Percentiles rank a stretch among this genome's conserved stretches.
phyloP scores from a whole-genome alignment of 2,797 vertebrate genomes.

The Aeoliscus strigatus region DNA sequence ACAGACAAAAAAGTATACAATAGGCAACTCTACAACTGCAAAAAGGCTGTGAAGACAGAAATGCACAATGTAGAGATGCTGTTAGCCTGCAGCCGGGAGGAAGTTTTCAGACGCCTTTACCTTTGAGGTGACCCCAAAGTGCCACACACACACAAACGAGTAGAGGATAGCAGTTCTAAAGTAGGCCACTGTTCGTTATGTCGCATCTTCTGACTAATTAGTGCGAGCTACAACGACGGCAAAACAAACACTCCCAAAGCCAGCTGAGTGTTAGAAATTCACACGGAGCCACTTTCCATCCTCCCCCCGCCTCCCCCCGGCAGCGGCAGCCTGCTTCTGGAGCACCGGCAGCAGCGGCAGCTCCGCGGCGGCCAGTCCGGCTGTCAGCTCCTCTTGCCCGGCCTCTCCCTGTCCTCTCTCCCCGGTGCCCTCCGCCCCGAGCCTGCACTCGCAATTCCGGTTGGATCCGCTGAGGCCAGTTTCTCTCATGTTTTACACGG shows the following conservation, averaged over 20 bases:
- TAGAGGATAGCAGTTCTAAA: slow-evolving; percentile 42
- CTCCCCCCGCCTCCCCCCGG: slow-evolving; percentile 59
- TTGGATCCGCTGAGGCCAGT: slow-evolving; percentile 62
- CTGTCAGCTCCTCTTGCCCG: slow-evolving; percentile 62
- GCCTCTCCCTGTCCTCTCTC: slow-evolving; percentile 61
- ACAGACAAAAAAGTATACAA: no score
- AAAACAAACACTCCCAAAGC: slow-evolving; percentile 41
- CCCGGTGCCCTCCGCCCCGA: slow-evolving; percentile 60
- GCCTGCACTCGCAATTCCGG: slow-evolving; percentile 67
- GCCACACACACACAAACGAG: slow-evolving; percentile 40
- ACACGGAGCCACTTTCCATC: slow-evolving; percentile 56
- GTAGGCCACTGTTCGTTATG: slow-evolving; percentile 59
- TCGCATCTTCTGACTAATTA: slow-evolving; percentile 60
- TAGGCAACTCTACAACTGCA: no score
- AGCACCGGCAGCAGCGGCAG: slow-evolving; percentile 58
- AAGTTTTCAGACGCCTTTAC: no score
- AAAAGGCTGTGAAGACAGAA: no score
- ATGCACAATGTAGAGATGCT: no score
- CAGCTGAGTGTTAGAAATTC: slow-evolving; percentile 56
- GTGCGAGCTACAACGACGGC: slow-evolving; percentile 34
- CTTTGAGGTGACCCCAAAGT: slow-evolving; percentile 59
- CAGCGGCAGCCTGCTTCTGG: slow-evolving; percentile 48
- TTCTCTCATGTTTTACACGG: slow-evolving; percentile 75
- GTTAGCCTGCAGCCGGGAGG: no score
- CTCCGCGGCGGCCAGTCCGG: slow-evolving; percentile 54